Evolutionary conservation across 2,113 vertebrate genomes (phyloP).

Genomic region (Gallinago jamesoni): DNA sequence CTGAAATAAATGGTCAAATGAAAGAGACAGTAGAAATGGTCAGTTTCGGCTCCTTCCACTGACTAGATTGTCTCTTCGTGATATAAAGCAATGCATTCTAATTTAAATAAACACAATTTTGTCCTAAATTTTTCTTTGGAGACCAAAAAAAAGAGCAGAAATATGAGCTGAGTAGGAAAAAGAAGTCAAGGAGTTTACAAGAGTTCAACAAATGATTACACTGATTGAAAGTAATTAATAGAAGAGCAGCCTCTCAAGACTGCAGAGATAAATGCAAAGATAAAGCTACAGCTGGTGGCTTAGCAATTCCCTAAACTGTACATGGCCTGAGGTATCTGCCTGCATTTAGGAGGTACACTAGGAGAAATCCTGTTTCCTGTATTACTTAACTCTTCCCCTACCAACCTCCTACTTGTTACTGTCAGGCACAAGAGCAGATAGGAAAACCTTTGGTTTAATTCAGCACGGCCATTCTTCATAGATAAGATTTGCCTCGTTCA

Average conservation of each 20-base stretch:
- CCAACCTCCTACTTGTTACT: not conserved
- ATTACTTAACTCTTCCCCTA: not conserved
- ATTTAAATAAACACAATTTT: not conserved
- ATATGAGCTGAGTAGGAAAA: not conserved
- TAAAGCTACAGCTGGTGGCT: not conserved
- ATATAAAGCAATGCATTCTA: not conserved
- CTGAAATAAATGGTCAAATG: not conserved
- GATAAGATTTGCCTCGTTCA: not conserved
- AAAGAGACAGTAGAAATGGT: not conserved
- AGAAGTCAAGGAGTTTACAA: not conserved
- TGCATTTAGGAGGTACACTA: not conserved
- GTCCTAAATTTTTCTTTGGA: not conserved
- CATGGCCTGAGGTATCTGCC: rapidly evolving
- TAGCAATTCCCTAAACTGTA: not conserved
- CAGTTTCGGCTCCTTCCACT: not conserved
- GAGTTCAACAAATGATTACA: not conserved
- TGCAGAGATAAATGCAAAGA: not conserved
- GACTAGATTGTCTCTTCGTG: not conserved
- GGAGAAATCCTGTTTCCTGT: not conserved
- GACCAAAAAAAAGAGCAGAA: not conserved
- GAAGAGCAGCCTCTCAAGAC: not conserved
- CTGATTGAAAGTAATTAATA: not conserved
- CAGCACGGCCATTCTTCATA: not conserved
- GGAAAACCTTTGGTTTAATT: not conserved
- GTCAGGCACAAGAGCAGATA: not conserved